These are phyloP conservation scores for Propithecus deckenii DNA, from an alignment of 2,797 vertebrate genomes.

Conservation along the genomic window DNA sequence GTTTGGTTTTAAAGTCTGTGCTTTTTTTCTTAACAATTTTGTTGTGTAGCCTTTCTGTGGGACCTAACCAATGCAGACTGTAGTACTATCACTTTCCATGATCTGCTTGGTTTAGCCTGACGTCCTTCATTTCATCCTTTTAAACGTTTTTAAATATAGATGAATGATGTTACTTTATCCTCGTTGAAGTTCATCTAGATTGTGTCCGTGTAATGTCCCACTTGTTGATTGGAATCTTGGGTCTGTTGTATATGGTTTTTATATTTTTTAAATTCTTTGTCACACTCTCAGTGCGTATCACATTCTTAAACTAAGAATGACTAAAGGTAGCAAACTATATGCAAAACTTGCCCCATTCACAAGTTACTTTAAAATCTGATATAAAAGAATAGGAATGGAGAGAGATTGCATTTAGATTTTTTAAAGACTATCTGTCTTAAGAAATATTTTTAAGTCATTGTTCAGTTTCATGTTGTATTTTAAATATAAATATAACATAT, in stretches of 20 bases:
- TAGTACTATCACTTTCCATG: background rate
- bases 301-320: background rate
- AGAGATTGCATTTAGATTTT: background rate
- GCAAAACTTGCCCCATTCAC: background rate
- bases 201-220: background rate
- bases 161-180: background rate
- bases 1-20: background rate
- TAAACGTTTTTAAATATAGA: background rate
- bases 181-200: background rate
- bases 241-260: background rate
- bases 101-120: background rate
- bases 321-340: background rate
- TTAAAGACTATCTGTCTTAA: background rate
- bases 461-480: background rate
- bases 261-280: background rate
- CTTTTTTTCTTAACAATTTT: background rate
- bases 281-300: background rate
- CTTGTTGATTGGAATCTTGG: background rate
- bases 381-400: background rate
- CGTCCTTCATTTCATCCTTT: background rate
- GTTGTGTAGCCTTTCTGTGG: background rate
- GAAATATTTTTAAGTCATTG: background rate
- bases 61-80: background rate
- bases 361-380: background rate
- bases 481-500: background rate